Evolutionary conservation across 2,113 vertebrate genomes (phyloP).

Genomic region (Macquaria australasica): DNA sequence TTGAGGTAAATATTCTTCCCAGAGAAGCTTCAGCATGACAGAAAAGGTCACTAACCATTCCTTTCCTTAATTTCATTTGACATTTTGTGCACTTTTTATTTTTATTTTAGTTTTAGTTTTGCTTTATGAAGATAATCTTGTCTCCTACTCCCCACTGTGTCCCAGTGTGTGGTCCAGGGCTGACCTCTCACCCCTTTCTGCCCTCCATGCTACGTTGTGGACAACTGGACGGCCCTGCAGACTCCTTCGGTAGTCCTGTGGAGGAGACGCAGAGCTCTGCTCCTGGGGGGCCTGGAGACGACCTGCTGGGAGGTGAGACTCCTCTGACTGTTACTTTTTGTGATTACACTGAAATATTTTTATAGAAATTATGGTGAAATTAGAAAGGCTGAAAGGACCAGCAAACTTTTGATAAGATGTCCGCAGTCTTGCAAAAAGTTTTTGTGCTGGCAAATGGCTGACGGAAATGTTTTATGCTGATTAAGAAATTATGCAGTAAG

Average conservation of each 20-base stretch:
- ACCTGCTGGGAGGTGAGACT: constrained; percentile 94
- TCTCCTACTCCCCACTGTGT: constrained; percentile 51
- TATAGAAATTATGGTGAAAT: neutral
- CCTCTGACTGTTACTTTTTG: neutral
- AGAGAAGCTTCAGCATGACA: neutral
- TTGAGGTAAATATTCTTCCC: neutral
- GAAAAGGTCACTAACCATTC: neutral
- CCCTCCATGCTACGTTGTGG: constrained; percentile 85
- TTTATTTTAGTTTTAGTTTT: neutral
- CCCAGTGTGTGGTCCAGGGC: constrained; percentile 65
- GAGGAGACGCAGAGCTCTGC: constrained; percentile 87
- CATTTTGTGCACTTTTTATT: neutral
- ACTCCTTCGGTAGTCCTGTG: constrained; percentile 91
- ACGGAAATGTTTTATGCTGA: constrained; percentile 24
- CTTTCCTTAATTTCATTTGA: neutral
- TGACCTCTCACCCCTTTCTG: constrained; percentile 77
- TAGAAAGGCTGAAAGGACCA: neutral
- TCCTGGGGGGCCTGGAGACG: constrained; percentile 89
- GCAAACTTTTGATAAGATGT: neutral
- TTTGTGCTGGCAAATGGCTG: constrained; percentile 5
- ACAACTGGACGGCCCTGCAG: constrained; percentile 81
- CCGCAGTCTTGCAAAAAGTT: neutral
- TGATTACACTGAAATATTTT: neutral
- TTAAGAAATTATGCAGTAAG: constrained; percentile 31
- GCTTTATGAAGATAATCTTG: constrained; percentile 1